A percentile compares a stretch with the other conserved stretches of the same genome.
These are phyloP conservation scores for Drosophila helvetica DNA, from an alignment of 2,888 invertebrate genomes.

Conservation along the genomic window DNA sequence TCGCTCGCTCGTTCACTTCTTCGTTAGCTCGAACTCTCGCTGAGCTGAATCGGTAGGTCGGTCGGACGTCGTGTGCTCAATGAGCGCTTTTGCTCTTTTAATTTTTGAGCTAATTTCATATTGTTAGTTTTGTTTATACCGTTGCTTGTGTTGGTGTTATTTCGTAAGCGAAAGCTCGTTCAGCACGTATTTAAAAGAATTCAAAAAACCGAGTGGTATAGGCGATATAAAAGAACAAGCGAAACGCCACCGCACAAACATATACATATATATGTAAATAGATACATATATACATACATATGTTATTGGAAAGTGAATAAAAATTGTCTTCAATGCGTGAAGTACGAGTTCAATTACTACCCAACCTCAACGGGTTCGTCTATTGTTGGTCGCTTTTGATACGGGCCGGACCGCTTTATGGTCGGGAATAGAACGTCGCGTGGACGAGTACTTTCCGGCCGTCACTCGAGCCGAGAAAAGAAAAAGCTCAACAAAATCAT, in stretches of 20 bases:
- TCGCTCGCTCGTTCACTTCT: slow-evolving; percentile 21
- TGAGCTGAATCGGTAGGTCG: slow-evolving; percentile 42
- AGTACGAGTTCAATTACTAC: neutral
- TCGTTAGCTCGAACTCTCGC: slow-evolving; percentile 5
- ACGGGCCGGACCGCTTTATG: neutral
- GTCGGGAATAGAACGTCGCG: neutral
- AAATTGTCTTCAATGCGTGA: neutral
- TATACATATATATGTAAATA: neutral
- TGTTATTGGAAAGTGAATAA: neutral
- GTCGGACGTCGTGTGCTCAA: slow-evolving; percentile 47
- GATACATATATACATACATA: neutral
- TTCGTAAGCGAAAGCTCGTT: slow-evolving; percentile 71
- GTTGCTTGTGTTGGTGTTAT: slow-evolving; percentile 79
- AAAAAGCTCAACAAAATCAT: slow-evolving; percentile 11
- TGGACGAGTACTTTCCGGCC: neutral
- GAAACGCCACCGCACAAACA: slow-evolving; percentile 4
- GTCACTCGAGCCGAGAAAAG: neutral
- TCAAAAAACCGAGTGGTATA: slow-evolving; percentile 7
- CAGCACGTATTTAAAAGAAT: slow-evolving; percentile 52
- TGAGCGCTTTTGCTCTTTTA: slow-evolving; percentile 74
- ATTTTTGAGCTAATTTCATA: slow-evolving; percentile 83
- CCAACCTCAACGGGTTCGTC: neutral
- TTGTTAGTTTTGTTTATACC: slow-evolving; percentile 83
- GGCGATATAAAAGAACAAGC: slow-evolving; percentile 17
- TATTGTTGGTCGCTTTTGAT: neutral